Evolutionary conservation across 2,888 invertebrate genomes (phyloP).

Genomic region (Romanomermis culicivorax): DNA sequence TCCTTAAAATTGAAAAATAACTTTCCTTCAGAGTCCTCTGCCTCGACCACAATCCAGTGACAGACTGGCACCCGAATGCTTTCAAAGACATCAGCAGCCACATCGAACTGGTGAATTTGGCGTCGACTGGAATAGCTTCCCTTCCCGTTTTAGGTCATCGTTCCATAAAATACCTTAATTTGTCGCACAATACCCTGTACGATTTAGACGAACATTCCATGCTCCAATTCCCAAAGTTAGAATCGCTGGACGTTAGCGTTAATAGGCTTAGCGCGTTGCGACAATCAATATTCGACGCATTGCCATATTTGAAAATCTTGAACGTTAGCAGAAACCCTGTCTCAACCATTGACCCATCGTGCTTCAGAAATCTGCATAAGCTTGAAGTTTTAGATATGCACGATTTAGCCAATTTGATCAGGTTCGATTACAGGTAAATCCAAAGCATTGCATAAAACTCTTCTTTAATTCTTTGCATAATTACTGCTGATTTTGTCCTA

Average conservation of each 20-base stretch:
- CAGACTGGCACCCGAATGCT: constrained; percentile 24
- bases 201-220: constrained; percentile 16
- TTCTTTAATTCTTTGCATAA: not conserved
- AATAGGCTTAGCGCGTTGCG: constrained; percentile 18
- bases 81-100: constrained; percentile 19
- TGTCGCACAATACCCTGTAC: constrained; percentile 20
- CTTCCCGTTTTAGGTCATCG: constrained; percentile 7
- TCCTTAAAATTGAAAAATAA: too few relatives aligned
- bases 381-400: constrained; percentile 13
- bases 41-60: constrained; percentile 23
- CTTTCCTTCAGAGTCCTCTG: constrained; percentile 16
- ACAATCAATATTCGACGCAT: not conserved
- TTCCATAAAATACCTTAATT: constrained; percentile 15
- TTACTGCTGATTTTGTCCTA: not conserved
- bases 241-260: constrained; percentile 20
- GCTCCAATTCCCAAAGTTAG: constrained; percentile 17
- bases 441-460: not conserved
- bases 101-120: constrained; percentile 20
- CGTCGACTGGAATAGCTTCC: constrained; percentile 19
- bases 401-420: constrained; percentile 17
- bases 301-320: constrained; percentile 19
- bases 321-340: constrained; percentile 22
- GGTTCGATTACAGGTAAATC: constrained; percentile 15
- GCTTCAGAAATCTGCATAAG: constrained; percentile 9
- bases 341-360: constrained; percentile 11